Base-by-base conservation (phyloP, 2,113 vertebrate genomes). In the Saccopteryx bilineata region DNA sequence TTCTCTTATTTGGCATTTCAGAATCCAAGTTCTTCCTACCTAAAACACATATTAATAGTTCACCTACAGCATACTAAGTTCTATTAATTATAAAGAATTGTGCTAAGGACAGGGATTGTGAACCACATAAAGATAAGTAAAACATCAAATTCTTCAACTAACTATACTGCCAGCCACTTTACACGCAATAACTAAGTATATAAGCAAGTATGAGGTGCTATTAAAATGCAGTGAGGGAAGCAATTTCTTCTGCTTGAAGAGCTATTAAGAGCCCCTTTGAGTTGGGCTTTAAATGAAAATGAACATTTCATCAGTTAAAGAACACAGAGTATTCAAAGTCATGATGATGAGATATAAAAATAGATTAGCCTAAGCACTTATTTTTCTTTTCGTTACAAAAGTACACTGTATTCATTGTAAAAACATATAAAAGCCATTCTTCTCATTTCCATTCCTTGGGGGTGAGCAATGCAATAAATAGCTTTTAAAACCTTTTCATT, bases 211-310 rank as follows among this genome's bases (percentile, higher is more conserved):
- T 3, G 72, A 50, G 17, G 15, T 33, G 46, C 48, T 87, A 56
- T 48, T 52, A 26, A 74, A 39, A 54, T 33, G 5, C 31, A 69
- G 31, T 5, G 21, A 91, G 15, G 63, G 15, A 68, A 90, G 31
- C 33, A n/a, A 39, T 15, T 50, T 39, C 14, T 54, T 79, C 69
- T 50, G n/a, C 31, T 21, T 72, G 2, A 79, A 87, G 18, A 80
- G 69, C 54, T 61, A 48, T 6, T 19, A 31, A 60, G 13, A 76
- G 19, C 31, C 12, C 46, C n/a, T 82, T 65, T 48, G 66, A 79
- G 9, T 12, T 61, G 14, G 39, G 63, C 68, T 96, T 96, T 80
- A 89, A 76, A 84, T 54, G 76, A 71, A 86, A 93, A 66, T 8
- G n/a, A 87, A 84, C 4, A 90, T 48, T 71, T 90, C 63, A 65